A percentile compares a stretch with the other conserved stretches of the same genome.
phyloP scores from a whole-genome alignment of 2,797 vertebrate species.

The Oreochromis grahami region DNA sequence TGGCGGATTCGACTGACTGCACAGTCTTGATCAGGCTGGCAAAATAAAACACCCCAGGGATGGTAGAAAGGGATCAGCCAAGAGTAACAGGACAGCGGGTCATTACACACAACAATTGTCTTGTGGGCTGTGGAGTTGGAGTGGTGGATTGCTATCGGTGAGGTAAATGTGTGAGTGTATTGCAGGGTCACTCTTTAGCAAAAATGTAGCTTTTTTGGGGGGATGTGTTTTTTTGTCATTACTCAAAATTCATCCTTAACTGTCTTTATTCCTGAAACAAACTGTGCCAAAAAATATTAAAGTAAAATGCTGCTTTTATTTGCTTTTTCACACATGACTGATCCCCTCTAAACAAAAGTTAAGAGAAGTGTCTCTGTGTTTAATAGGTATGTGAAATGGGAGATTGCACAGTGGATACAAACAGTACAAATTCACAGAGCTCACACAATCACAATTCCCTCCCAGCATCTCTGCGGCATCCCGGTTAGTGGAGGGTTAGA shows the following conservation, averaged over 20 bases:
- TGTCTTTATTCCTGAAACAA: neutral
- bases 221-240: neutral
- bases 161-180: neutral
- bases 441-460: neutral
- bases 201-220: neutral
- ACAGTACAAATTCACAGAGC: neutral
- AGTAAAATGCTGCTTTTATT: neutral
- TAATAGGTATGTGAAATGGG: neutral
- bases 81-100: slow-evolving; percentile 56
- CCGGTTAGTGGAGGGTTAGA: neutral
- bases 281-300: neutral
- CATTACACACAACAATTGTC: slow-evolving; percentile 59
- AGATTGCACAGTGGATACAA: neutral
- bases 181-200: neutral
- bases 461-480: neutral
- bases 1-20: slow-evolving; percentile 46
- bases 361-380: neutral
- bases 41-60: slow-evolving; percentile 51
- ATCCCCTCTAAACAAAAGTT: neutral
- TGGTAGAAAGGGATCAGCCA: slow-evolving; percentile 47
- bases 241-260: neutral
- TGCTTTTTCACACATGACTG: neutral
- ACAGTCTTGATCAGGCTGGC: slow-evolving; percentile 45
- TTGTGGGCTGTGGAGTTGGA: slow-evolving; percentile 16
- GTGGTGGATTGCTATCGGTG: neutral